Percentiles rank a stretch among this genome's conserved stretches.
Conservation (phyloP, 2,888 invertebrate species). For the Phymatocera aterrima region DNA sequence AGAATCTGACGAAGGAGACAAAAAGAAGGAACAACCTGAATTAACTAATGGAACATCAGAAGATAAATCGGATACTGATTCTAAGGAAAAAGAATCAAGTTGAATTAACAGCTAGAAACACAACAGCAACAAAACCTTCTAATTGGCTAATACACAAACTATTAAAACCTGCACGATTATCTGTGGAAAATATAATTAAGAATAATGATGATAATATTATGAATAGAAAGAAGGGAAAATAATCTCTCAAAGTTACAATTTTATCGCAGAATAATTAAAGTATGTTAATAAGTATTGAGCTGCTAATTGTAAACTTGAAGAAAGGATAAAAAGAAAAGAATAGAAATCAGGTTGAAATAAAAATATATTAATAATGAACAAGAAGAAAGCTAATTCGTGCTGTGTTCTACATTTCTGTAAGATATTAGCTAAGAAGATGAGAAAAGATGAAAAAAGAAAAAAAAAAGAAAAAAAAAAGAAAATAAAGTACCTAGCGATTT, state of each 20-base stretch:
- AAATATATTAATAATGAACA: not conserved
- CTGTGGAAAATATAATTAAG: constrained; percentile 29
- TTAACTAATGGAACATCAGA: constrained; percentile 77
- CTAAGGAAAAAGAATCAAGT: constrained; percentile 83
- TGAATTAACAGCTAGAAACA: constrained; percentile 78
- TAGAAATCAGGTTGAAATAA: not conserved
- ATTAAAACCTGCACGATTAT: constrained; percentile 41
- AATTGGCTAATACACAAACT: constrained; percentile 46
- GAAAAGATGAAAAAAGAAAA: not conserved
- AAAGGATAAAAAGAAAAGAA: not conserved
- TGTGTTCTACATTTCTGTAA: constrained; percentile 43
- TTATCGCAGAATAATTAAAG: constrained; percentile 33
- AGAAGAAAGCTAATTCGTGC: constrained; percentile 30
- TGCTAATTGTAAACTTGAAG: constrained; percentile 24
- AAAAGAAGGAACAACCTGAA: constrained; percentile 74
- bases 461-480: not conserved
- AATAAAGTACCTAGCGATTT: constrained; percentile 15
- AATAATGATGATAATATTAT: constrained; percentile 4
- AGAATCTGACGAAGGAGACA: constrained; percentile 76
- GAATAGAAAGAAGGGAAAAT: too few species aligned
- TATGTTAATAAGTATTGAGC: constrained; percentile 19
- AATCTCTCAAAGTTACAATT: constrained; percentile 24
- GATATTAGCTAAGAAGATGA: constrained; percentile 32
- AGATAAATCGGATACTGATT: constrained; percentile 77
- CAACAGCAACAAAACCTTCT: too few species aligned